Evolutionary conservation across 2,888 invertebrate species (phyloP).

Genomic region (Dasysyrphus albostriatus): DNA sequence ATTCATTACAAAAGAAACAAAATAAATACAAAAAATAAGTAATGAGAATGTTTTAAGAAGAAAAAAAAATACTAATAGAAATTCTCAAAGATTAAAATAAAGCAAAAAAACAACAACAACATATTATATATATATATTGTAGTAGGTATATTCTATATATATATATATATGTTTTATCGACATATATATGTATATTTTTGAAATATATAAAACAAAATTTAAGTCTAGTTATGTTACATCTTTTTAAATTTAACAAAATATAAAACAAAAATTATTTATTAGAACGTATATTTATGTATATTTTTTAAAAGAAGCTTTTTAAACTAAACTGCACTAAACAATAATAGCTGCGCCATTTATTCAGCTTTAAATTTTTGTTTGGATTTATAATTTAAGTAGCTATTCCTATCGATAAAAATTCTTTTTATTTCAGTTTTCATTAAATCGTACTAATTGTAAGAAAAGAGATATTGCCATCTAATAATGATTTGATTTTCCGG

Average conservation of each 20-base stretch:
- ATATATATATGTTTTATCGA: conserved; percentile 44
- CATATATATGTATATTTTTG: not conserved
- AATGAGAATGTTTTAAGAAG: conserved; percentile 58
- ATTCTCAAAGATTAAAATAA: conserved; percentile 54
- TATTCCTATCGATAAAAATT: not conserved
- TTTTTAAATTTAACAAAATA: conserved; percentile 41
- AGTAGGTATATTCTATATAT: conserved; percentile 70
- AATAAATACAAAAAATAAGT: conserved; percentile 32
- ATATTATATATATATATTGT: conserved; percentile 48
- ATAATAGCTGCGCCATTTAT: conserved; percentile 43
- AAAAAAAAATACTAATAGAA: conserved; percentile 41
- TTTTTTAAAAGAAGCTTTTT: conserved; percentile 63
- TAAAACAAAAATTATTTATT: conserved; percentile 22
- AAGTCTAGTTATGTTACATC: conserved; percentile 68
- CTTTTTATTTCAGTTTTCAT: not conserved
- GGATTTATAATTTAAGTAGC: conserved; percentile 12
- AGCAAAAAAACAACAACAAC: conserved; percentile 36
- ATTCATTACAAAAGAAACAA: conserved; percentile 66
- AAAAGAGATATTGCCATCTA: not conserved
- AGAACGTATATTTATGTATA: conserved; percentile 6
- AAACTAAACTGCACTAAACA: conserved; percentile 43
- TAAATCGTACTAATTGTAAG: not conserved
- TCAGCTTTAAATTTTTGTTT: conserved; percentile 12
- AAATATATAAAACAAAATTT: conserved; percentile 34
- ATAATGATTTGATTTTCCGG: not conserved